Conservation (phyloP, 2,113 vertebrate species). For the Propithecus coquereli region DNA sequence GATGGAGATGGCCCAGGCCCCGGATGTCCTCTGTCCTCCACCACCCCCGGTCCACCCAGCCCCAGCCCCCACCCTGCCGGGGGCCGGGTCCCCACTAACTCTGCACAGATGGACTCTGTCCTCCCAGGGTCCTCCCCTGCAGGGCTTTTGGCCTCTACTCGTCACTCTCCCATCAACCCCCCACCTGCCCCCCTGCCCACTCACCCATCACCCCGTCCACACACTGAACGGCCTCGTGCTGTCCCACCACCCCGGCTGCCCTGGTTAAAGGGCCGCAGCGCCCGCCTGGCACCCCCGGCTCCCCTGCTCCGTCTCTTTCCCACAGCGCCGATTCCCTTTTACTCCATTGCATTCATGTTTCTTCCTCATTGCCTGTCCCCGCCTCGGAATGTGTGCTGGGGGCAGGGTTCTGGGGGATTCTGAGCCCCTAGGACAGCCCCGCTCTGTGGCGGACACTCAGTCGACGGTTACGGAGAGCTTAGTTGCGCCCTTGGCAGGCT, state of each 20-base stretch:
- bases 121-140: neutral
- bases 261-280: no score
- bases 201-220: neutral
- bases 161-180: no score
- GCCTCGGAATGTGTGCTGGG: neutral
- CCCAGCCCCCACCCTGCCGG: no score
- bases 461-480: fast-evolving
- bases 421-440: neutral
- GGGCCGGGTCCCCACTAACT: neutral
- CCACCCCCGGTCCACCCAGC: neutral
- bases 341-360: fast-evolving
- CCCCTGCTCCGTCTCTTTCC: neutral
- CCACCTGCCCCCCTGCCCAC: no score
- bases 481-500: fast-evolving
- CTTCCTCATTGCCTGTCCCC: neutral
- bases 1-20: neutral
- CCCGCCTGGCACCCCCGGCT: no score
- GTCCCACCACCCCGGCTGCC: neutral
- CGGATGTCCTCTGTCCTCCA: neutral
- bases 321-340: fast-evolving
- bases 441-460: neutral
- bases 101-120: neutral
- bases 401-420: neutral
- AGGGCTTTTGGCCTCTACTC: neutral
- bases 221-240: fast-evolving